phyloP scores from a whole-genome alignment of 2,797 vertebrate species.

The Alcedo quadribrachys region DNA sequence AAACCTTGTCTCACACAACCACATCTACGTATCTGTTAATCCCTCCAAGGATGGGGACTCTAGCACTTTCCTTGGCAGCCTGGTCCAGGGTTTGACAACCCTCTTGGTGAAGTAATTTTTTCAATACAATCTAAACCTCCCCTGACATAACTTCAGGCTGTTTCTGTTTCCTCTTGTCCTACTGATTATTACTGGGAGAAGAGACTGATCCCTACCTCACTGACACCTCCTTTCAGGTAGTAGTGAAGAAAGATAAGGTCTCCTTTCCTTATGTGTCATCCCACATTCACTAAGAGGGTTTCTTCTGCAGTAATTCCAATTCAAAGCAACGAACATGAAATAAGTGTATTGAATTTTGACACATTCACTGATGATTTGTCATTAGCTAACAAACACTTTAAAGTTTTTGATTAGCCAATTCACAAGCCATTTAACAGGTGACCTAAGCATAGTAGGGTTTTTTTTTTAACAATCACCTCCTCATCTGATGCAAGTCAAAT shows the following conservation, averaged over 20 bases:
- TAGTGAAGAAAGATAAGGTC: rapidly evolving
- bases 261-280: background rate
- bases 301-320: background rate
- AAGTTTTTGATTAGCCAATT: background rate
- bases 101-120: background rate
- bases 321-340: background rate
- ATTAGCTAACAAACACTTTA: background rate
- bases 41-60: background rate
- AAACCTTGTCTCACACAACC: rapidly evolving
- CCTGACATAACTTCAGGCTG: rapidly evolving
- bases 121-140: rapidly evolving
- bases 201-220: rapidly evolving
- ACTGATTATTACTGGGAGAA: rapidly evolving
- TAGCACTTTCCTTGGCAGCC: background rate
- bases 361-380: background rate
- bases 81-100: rapidly evolving
- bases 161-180: background rate
- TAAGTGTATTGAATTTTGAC: background rate
- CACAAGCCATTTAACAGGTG: background rate
- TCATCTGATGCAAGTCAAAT: background rate
- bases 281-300: background rate
- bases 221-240: background rate
- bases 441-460: background rate
- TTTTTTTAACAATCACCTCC: background rate
- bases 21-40: rapidly evolving